Base-by-base conservation (phyloP, 1,140 invertebrate genomes). In the Tribolium castaneum region DNA sequence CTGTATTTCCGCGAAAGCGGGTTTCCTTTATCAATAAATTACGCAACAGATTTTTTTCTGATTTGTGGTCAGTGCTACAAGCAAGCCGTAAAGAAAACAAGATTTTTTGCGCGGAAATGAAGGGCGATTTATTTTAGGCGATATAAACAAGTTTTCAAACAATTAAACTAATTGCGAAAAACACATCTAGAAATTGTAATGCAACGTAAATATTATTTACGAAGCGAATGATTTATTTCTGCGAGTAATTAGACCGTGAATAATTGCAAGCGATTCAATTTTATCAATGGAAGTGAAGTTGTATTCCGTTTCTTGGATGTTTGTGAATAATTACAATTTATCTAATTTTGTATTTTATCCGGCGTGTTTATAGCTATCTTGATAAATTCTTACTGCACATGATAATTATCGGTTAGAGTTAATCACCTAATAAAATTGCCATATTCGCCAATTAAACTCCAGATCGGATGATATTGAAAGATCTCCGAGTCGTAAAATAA, bases 1-100 rank as follows among this genome's bases (percentile, higher is more conserved):
- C 59, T 35, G 45, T 66, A 66, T 66, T 66, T 66, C 59, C 45
- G 59, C 25, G 30, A 66, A 66, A 35, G 35, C 59, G 34, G 59
- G 59, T 66, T 66, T 66, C 30, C 1, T 14, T 66, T 66, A 39
- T 39, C 59, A 66, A 66, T 66, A 35, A 45, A n/a, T 9, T 30
- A 66, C 59, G 25, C 39, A 45, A 45, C 5, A 45, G 6, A 1
- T 59, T 3, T 25, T 22, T 19, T 59, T 25, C 7, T 59, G n/a
- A 19, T 19, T 19, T 19, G 16, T 19, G 16, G 16, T 19, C 16
- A 19, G 16, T 19, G 16, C 16, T 19, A 19, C 16, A 19, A 19
- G 2, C 16, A 19, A 19, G 2, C 16, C 16, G 16, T 19, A 19
- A 19, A n/a, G 54, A 25, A 25, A 59, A 25, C 25, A 30, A 30